Conservation (phyloP, 2,797 vertebrate genomes). For the Stomatorhinus walkeri region DNA sequence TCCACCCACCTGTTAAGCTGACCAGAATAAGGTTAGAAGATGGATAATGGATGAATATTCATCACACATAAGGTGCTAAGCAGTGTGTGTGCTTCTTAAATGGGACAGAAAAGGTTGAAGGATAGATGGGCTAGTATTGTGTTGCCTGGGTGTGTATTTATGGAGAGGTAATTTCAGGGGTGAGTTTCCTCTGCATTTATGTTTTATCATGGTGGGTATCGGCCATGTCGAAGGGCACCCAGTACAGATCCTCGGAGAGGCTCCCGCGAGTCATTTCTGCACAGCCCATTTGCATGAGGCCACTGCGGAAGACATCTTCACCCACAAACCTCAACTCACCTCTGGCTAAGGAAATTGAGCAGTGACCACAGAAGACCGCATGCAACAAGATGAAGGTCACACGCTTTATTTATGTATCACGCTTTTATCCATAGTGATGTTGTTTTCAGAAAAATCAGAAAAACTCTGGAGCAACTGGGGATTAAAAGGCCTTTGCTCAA, state of each 20-base stretch:
- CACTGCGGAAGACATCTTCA: conserved; percentile 42
- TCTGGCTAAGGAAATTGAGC: background rate
- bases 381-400: background rate
- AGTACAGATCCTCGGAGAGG: conserved; percentile 22
- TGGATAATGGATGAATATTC: background rate
- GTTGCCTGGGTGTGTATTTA: background rate
- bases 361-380: background rate
- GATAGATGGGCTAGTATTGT: background rate
- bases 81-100: background rate
- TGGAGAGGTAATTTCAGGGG: background rate
- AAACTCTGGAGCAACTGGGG: background rate
- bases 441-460: background rate
- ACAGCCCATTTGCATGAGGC: conserved; percentile 41
- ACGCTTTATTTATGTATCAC: background rate
- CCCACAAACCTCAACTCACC: background rate
- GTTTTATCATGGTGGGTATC: background rate
- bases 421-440: background rate
- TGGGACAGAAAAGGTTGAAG: background rate
- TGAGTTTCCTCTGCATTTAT: background rate
- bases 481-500: background rate
- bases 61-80: background rate
- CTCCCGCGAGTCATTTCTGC: background rate
- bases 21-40: background rate
- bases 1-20: background rate
- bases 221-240: background rate